Evolutionary conservation across 92 coral and sea anemone species (phyloP), one percentile per base, ranked within the genome.

Genomic region (Epizoanthus illoricatus): DNA sequence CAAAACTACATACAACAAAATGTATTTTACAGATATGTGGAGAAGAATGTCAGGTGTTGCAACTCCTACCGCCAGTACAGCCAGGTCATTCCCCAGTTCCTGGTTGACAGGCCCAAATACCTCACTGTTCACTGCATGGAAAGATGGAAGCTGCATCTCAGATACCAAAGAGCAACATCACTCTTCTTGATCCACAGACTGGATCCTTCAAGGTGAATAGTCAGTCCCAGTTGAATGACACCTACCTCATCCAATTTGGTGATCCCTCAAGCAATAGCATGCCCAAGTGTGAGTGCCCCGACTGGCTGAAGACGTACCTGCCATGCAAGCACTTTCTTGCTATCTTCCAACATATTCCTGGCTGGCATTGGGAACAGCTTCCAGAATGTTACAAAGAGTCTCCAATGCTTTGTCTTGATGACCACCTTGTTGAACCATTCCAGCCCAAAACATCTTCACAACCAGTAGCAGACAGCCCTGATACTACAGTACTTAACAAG

Each of bases 291-390:
- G 85, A 65, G 17, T 88, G 89, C 63, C 63, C 73, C 12, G 89
- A 85, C 58, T 85, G 89, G 88, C 49, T 62, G 43, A 79, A 88
- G 59, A 75, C 69, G 5, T 85, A 73, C 60, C 69, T 86, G 17
- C 90, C 82, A 11, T 81, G 90, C 58, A 86, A 86, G 76, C 90
- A 88, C 49, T 88, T 79, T 74, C 58, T 88, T 47, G 70, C 91
- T 63, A 80, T 80, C 69, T 79, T 84, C 68, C 65, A 47, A 24
- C 76, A 88, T 60, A 36, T 85, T 18, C 86, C 86, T 49, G 84
- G 73, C 75, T 49, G 84, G 73, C 80, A 63, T 4, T 88, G 80
- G 88, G 69, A 73, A 33, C 13, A 55, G 8, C 81, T 80, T 23
- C 75, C 72, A 42, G 58, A 72, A 55, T 61, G 61, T 52, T 88